Conservation (phyloP, 1,140 invertebrate species). For the Reticulitermes speratus region DNA sequence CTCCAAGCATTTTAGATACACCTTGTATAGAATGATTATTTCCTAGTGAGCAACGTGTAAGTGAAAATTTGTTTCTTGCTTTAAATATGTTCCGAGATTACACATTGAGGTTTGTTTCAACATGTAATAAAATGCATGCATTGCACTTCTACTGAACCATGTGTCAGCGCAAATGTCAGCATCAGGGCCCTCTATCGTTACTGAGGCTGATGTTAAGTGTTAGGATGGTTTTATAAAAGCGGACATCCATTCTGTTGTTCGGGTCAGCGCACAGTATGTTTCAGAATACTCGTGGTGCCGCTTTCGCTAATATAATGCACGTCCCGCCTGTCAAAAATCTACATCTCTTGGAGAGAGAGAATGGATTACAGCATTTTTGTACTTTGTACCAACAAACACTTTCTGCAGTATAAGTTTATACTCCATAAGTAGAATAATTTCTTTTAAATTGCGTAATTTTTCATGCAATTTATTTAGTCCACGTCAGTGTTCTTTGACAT, state of each 20-base stretch:
- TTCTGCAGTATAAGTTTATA: too few relatives aligned
- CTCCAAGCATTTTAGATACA: too few relatives aligned
- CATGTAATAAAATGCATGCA: neutral
- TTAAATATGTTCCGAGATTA: too few relatives aligned
- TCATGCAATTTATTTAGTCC: too few relatives aligned
- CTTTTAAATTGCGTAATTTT: too few relatives aligned
- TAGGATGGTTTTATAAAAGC: neutral
- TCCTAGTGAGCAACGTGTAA: too few relatives aligned
- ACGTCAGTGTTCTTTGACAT: too few relatives aligned
- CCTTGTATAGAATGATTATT: too few relatives aligned
- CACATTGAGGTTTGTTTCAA: neutral
- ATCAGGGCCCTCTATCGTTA: neutral
- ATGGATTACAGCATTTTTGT: neutral
- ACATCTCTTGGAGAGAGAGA: neutral
- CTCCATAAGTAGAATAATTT: too few relatives aligned
- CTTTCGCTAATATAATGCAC: neutral
- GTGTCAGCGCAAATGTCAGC: neutral
- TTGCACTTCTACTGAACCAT: neutral
- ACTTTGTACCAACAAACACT: too few relatives aligned
- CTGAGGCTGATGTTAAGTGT: neutral
- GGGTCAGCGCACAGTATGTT: neutral
- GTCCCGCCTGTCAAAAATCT: neutral
- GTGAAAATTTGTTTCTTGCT: too few relatives aligned
- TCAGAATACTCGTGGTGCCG: neutral
- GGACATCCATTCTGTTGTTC: neutral